Evolutionary conservation across 1,140 invertebrate species (phyloP).

Genomic region (Orius laevigatus): DNA sequence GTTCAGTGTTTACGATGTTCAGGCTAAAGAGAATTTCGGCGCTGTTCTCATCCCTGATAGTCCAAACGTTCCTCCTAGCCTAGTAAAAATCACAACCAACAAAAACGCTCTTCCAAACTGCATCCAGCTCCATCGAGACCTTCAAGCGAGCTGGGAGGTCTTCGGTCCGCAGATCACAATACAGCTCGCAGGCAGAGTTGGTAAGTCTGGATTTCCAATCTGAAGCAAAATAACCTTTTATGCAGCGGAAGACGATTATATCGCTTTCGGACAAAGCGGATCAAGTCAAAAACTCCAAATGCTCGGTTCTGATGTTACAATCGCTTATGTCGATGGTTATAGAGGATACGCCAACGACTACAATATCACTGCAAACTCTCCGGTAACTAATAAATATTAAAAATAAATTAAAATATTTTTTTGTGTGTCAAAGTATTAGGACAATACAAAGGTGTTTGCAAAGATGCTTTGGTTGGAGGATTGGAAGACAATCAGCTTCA

Average conservation of each 20-base stretch:
- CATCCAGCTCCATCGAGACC: slow-evolving; percentile 62
- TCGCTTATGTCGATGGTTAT: slow-evolving; percentile 56
- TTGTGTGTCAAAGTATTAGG: slow-evolving; percentile 71
- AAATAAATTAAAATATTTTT: slow-evolving; percentile 5
- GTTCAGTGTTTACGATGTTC: slow-evolving; percentile 64
- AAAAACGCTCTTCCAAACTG: slow-evolving; percentile 61
- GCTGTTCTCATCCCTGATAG: slow-evolving; percentile 62
- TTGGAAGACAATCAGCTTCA: slow-evolving; percentile 60
- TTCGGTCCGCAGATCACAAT: slow-evolving; percentile 79
- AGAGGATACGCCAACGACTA: slow-evolving; percentile 63
- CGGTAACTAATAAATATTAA: slow-evolving; percentile 34
- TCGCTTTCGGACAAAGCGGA: slow-evolving; percentile 76
- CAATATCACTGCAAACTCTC: slow-evolving; percentile 66
- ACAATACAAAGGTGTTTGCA: slow-evolving; percentile 70
- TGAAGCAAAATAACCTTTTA: slow-evolving; percentile 16
- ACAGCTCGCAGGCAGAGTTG: slow-evolving; percentile 62
- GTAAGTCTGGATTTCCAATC: slow-evolving; percentile 24
- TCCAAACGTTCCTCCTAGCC: slow-evolving; percentile 70
- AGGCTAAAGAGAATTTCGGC: slow-evolving; percentile 52
- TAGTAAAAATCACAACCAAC: slow-evolving; percentile 33
- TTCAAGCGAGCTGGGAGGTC: slow-evolving; percentile 77
- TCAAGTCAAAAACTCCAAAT: slow-evolving; percentile 51
- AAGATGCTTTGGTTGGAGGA: slow-evolving; percentile 56
- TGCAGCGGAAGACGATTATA: slow-evolving; percentile 57
- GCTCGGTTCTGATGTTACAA: slow-evolving; percentile 68